These are phyloP conservation scores for Drepana arcuata DNA, from an alignment of 1,140 invertebrate species.

Conservation along the genomic window DNA sequence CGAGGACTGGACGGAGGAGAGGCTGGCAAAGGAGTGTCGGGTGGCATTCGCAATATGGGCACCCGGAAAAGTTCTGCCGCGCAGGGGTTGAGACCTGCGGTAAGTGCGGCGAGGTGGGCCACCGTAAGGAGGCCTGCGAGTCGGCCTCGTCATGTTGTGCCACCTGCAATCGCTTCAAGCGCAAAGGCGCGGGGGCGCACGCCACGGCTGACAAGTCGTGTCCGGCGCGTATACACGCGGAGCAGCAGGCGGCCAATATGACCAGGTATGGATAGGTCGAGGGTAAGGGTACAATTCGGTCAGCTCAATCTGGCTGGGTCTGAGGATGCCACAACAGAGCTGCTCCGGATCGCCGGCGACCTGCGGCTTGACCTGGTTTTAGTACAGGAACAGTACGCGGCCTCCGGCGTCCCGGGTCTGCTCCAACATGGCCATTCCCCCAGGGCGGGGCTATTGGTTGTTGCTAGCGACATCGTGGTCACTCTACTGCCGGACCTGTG, in stretches of 20 bases:
- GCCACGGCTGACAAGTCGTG: constrained; percentile 7
- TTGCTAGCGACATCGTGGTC: not conserved
- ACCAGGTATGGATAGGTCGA: not conserved
- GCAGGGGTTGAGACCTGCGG: constrained; percentile 7
- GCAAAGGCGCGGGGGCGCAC: constrained; percentile 2
- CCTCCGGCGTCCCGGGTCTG: not conserved
- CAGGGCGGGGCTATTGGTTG: constrained; percentile 2
- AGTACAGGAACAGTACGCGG: constrained; percentile 10
- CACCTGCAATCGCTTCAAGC: constrained; percentile 10
- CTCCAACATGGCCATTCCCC: not conserved
- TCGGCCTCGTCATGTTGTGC: constrained; percentile 9
- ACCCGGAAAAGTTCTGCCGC: constrained; percentile 20
- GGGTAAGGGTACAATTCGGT: constrained; percentile 1
- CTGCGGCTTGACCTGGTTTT: constrained; percentile 12
- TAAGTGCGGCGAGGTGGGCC: constrained; percentile 14
- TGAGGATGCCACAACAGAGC: constrained; percentile 12
- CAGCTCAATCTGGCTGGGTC: constrained; percentile 13
- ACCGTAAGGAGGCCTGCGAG: constrained; percentile 9
- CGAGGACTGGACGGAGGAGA: not conserved
- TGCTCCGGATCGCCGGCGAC: constrained; percentile 4
- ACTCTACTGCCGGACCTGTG: constrained; percentile 4
- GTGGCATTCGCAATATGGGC: constrained; percentile 15
- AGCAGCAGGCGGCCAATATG: constrained; percentile 1
- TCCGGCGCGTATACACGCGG: constrained; percentile 10
- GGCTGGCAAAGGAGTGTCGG: not conserved